phyloP scores from a whole-genome alignment of 2,113 vertebrate species.

The Misgurnus mizolepis region DNA sequence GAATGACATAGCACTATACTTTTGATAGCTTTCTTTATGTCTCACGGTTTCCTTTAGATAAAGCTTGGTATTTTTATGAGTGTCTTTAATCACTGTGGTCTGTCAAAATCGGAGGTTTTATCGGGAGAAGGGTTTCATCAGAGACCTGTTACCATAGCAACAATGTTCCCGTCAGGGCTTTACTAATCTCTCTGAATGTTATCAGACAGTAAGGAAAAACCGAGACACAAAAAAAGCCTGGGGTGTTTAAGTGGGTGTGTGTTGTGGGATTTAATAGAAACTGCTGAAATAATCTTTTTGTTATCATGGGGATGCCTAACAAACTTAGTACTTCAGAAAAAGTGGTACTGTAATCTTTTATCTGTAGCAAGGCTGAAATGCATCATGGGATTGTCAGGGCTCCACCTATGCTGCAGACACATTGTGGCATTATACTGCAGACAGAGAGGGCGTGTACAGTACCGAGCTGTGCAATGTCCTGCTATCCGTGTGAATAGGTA shows the following conservation, averaged over 20 bases:
- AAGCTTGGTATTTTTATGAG: slow-evolving; percentile 30
- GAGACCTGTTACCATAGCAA: slow-evolving; percentile 44
- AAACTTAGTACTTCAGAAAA: slow-evolving; percentile 10
- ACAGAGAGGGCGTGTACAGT: not conserved
- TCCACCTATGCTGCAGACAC: not conserved
- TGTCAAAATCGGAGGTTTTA: slow-evolving; percentile 7
- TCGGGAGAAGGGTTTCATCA: slow-evolving; percentile 11
- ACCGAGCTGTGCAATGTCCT: slow-evolving; percentile 7
- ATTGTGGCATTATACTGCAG: not conserved
- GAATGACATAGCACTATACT: not conserved
- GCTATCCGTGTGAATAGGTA: slow-evolving; percentile 22
- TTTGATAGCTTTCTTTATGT: not conserved
- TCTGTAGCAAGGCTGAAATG: slow-evolving; percentile 7
- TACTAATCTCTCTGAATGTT: slow-evolving; percentile 28
- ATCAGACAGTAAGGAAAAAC: slow-evolving; percentile 15
- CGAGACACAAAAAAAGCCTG: slow-evolving; percentile 19
- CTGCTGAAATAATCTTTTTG: slow-evolving; percentile 24
- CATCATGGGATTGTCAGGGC: slow-evolving; percentile 13
- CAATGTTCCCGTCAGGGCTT: slow-evolving; percentile 31
- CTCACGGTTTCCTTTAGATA: not conserved
- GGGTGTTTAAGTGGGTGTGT: slow-evolving; percentile 23
- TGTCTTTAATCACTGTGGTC: slow-evolving; percentile 35
- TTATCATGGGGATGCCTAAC: not conserved
- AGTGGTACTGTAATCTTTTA: slow-evolving; percentile 5
- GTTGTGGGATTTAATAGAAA: not conserved